Evolutionary conservation across 1,140 invertebrate genomes (phyloP), one percentile per base, ranked within the genome.

Genomic region (Drosophila novamexicana): DNA sequence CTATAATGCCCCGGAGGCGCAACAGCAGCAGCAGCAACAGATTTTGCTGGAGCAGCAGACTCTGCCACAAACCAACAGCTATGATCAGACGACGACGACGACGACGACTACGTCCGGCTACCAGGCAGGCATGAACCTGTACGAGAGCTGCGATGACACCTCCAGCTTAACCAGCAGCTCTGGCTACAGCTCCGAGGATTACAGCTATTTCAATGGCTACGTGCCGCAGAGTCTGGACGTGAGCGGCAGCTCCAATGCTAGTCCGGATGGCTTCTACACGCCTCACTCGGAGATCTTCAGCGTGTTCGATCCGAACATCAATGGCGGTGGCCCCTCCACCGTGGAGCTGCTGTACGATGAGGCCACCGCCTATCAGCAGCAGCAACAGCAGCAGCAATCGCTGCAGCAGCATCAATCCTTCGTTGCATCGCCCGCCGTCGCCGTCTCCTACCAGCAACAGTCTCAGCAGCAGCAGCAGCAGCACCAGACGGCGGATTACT

Each of bases 141-240:
- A 92, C 64, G 91, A 92, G 62, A 91, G 74, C 74, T 92, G 88
- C 44, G 91, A 92, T 52, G 91, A 92, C 45, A 91, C 91, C 29
- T 92, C 91, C 44, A 91, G 88, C 16, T 59, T 92, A 44, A 92
- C 84, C 29, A 89, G 81, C 68, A 81, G 77, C 61, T 90, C 91
- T 3, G 81, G 84, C 44, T 90, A 91, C 45, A 90, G 85, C 57
- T 85, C 85, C 64, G 91, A 92, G 65, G 90, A 92, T 9, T 92
- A 89, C 22, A 54, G 77, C 8, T 80, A 79, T 47, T 81, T 84
- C 32, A 91, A 83, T 9, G 76, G 72, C 8, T 90, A 90, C 36
- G 40, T 81, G 61, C 53, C 69, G 34, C 49, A 67, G 47, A 42
- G 47, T 7, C 18, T 22, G 32, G 85, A 90, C 44, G 45, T 76